Evolutionary conservation across 2,888 invertebrate species (phyloP), one percentile per base, ranked within the genome.

Genomic region (Cylloceria caligata): DNA sequence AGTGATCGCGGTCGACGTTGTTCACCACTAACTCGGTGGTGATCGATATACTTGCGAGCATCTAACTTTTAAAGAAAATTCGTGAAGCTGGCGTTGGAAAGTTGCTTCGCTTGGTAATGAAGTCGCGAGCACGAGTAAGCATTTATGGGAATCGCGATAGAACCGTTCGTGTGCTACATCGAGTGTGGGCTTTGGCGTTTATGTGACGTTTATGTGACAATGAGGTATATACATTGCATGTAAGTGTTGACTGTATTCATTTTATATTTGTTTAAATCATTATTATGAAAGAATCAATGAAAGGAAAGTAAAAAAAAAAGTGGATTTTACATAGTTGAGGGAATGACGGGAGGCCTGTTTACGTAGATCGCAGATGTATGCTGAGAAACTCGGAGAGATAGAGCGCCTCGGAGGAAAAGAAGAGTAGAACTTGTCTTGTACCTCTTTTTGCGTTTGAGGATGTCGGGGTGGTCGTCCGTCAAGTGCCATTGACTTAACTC

Each of bases 401-500:
- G 57, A 45, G 36, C 21, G 57, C 34, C 36, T 27, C 47, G 36
- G 62, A 62, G 6, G 60, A 57, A 67, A 73, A 76, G 57, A 69
- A 74, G 80, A 78, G 75, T 34, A 39, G 36, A 72, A 75, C 49
- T 75, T 76, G 55, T 55, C 55, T 45, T 75, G 80, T 80, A 60
- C 76, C 72, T 75, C 83, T 86, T 86, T 85, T 64, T 42, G 52
- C 79, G 49, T 74, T 62, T 69, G 81, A 86, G 86, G 84, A 87
- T 86, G 88, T 86, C 84, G 87, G 88, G 89, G 88, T 89, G 88
- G 89, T 89, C 87, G 88, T 86, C 87, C 85, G 86, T 89, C 86
- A 87, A 91, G 91, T 89, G 86, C 86, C 89, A 89, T 90, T 89
- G 86, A 90, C 88, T 90, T 89, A 88, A 88, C 89, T 89, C 84